Evolutionary conservation across 2,797 vertebrate species (phyloP).

Genomic region (Pitangus sulphuratus): DNA sequence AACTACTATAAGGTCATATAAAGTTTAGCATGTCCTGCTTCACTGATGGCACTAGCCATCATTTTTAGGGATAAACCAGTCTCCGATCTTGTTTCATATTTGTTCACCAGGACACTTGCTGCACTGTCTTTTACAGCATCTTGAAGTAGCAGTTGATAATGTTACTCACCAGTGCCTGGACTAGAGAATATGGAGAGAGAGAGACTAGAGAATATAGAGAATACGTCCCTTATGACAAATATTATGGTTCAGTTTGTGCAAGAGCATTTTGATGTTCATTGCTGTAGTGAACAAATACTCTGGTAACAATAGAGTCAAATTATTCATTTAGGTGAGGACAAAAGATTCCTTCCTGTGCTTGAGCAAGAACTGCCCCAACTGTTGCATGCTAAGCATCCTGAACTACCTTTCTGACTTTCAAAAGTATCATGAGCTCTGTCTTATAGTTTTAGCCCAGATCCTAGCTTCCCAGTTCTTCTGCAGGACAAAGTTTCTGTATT

Average conservation of each 20-base stretch:
- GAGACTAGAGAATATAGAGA: not conserved
- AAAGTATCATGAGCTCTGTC: not conserved
- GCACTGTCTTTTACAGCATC: not conserved
- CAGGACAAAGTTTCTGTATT: not conserved
- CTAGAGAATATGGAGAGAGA: not conserved
- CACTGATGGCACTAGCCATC: not conserved
- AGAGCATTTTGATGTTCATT: not conserved
- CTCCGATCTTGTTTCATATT: not conserved
- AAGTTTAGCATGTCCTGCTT: not conserved
- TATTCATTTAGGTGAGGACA: not conserved
- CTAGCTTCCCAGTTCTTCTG: not conserved
- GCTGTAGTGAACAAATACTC: not conserved
- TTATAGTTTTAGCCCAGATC: not conserved
- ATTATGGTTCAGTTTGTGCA: not conserved
- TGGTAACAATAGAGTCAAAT: not conserved
- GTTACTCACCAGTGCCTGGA: not conserved
- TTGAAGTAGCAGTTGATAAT: not conserved
- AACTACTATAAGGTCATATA: not conserved
- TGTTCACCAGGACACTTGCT: not conserved
- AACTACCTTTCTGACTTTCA: not conserved
- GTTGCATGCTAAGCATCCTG: not conserved
- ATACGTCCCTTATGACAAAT: not conserved
- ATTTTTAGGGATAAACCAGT: not conserved
- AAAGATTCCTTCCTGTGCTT: not conserved
- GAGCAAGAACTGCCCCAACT: not conserved